Percentiles rank a stretch among this genome's conserved stretches.
These are phyloP conservation scores for Bombus turneri DNA, from an alignment of 1,140 invertebrate genomes.

Conservation along the genomic window DNA sequence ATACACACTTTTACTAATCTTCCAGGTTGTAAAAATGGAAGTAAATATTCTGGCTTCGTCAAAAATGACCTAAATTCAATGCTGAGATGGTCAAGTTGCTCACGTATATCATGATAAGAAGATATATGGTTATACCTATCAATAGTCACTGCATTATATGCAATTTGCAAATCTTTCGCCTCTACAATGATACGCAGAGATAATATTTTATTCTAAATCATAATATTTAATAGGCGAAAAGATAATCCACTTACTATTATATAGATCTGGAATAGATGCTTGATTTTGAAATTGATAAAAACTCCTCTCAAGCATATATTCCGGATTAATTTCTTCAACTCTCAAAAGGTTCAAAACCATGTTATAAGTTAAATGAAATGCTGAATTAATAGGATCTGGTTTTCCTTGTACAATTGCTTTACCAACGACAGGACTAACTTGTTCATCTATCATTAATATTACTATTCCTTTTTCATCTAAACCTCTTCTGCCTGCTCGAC, in stretches of 20 bases:
- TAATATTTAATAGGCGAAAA: neutral
- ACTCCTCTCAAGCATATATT: slow-evolving; percentile 99
- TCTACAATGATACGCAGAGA: slow-evolving; percentile 81
- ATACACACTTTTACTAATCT: slow-evolving; percentile 92
- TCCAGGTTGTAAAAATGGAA: slow-evolving; percentile 97
- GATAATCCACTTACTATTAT: slow-evolving; percentile 87
- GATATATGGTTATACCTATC: slow-evolving; percentile 90
- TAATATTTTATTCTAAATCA: neutral
- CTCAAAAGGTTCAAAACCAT: slow-evolving; percentile 98
- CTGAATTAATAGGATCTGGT: slow-evolving; percentile 98
- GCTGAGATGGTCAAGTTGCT: slow-evolving; percentile 90
- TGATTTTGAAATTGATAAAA: slow-evolving; percentile 99
- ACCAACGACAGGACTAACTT: slow-evolving; percentile 93
- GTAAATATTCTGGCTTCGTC: slow-evolving; percentile 93
- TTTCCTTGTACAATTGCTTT: slow-evolving; percentile 95
- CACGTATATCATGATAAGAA: slow-evolving; percentile 92
- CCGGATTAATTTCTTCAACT: slow-evolving; percentile 99
- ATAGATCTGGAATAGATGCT: slow-evolving; percentile 93
- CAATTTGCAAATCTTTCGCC: slow-evolving; percentile 87
- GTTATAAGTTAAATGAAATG: slow-evolving; percentile 99
- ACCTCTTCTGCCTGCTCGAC: slow-evolving; percentile 97
- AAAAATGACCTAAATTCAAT: slow-evolving; percentile 90
- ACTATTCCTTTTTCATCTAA: slow-evolving; percentile 99
- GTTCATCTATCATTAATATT: slow-evolving; percentile 99
- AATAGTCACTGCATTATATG: slow-evolving; percentile 86